These are phyloP conservation scores for Sarotherodon lohbergeri DNA, from an alignment of 2,113 vertebrate genomes.

Conservation along the genomic window DNA sequence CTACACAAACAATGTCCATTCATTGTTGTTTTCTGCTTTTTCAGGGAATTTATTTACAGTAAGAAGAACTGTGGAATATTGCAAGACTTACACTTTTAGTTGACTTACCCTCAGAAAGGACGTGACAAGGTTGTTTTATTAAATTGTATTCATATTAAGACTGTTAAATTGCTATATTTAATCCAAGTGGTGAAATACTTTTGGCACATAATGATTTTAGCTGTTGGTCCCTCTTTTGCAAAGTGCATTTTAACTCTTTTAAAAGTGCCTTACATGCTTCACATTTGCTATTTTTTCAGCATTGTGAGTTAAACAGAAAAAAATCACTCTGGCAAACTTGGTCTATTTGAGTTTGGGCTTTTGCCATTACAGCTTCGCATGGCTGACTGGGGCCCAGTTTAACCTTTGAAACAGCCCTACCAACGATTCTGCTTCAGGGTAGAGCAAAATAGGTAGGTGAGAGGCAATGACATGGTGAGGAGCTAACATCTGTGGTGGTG, in stretches of 20 bases:
- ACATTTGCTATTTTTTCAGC: slow-evolving; percentile 19
- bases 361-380: slow-evolving; percentile 44
- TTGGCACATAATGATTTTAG: neutral
- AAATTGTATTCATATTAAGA: neutral
- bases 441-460: slow-evolving; percentile 4
- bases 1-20: neutral
- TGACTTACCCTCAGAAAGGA: neutral
- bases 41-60: neutral
- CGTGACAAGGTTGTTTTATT: neutral
- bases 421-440: slow-evolving; percentile 14
- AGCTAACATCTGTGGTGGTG: slow-evolving; percentile 33
- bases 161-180: neutral
- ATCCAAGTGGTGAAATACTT: neutral
- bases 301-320: slow-evolving; percentile 14
- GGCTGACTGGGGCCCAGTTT: slow-evolving; percentile 53
- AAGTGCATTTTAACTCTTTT: neutral
- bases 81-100: neutral
- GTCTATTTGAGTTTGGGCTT: slow-evolving; percentile 63
- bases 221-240: neutral
- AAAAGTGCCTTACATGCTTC: neutral
- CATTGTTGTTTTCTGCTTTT: neutral
- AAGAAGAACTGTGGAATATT: neutral
- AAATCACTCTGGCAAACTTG: slow-evolving; percentile 58
- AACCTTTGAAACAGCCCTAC: slow-evolving; percentile 27
- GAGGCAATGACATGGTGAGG: slow-evolving; percentile 29